Evolutionary conservation across 1,140 invertebrate genomes (phyloP), one percentile per base, ranked within the genome.

Genomic region (Atta cephalotes): DNA sequence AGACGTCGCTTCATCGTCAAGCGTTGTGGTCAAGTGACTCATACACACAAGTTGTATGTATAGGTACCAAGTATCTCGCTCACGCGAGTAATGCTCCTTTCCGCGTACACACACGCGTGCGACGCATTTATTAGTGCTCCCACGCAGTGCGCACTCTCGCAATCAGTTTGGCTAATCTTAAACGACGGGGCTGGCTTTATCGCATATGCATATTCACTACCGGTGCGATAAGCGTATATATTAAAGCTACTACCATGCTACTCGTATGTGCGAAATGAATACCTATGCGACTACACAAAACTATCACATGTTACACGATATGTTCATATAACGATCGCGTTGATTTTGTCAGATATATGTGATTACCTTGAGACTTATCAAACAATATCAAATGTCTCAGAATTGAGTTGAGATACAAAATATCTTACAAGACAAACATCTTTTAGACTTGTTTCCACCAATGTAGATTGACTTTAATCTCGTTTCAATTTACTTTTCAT

Each of bases 1-100:
- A 87, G 60, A 35, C 72, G 66, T 62, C 39, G 62, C 86, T 88
- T 85, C 80, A 66, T 87, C 80, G 72, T 81, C 70, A 77, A 88
- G 39, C 51, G 28, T 71, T 60, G 60, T 9, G 35, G 63, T 81
- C 70, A 88, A 88, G 79, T 70, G 56, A 70, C n/a, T 60, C 35
- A 45, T 63, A 68, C 66, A 35, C 35, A 9, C 62, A 39, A 16
- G 25, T 35, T 2, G 16, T 3, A 60, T 10, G 16, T n/a, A n/a
- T 12, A 9, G 35, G 35, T 39, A 21, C n/a, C 31, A 7, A 21
- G 25, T 16, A 53, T 3, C 31, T 28, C 3, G 21, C n/a, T 76
- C 31, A 76, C 56, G 14, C n/a, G 51, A 70, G 28, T 21, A 56
- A 70, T 16, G 25, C 51, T 31, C 45, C 49, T 25, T 60, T 25